phyloP scores from a whole-genome alignment of 2,113 vertebrate genomes.

The Edolisoma coerulescens region DNA sequence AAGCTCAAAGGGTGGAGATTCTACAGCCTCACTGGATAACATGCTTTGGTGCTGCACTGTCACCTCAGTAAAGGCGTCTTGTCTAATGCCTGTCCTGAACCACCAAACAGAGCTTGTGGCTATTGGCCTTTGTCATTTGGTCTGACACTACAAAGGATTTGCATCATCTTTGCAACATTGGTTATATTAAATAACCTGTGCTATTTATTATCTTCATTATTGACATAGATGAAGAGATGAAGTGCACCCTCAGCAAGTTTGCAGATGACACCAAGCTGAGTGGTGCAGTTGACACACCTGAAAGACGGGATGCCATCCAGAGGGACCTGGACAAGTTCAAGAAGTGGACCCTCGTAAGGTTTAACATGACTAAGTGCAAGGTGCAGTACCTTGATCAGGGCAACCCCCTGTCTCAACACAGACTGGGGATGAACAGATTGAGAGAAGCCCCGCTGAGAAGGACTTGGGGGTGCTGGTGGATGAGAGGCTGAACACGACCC shows the following conservation, averaged over 20 bases:
- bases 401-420: accelerated
- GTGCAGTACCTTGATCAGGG: not conserved
- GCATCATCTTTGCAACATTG: not conserved
- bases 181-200: not conserved
- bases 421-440: not conserved
- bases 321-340: not conserved
- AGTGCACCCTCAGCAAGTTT: not conserved
- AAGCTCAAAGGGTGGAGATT: not conserved
- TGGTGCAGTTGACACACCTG: not conserved
- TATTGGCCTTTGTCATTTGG: not conserved
- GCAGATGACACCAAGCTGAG: not conserved
- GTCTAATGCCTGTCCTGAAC: not conserved
- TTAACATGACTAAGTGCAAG: not conserved
- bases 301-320: not conserved
- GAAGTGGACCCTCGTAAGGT: not conserved
- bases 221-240: not conserved
- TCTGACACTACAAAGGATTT: not conserved
- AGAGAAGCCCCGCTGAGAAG: not conserved
- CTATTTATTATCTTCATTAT: not conserved
- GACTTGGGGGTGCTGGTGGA: accelerated
- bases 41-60: not conserved
- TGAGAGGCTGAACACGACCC: not conserved
- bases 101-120: not conserved
- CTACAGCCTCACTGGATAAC: accelerated
- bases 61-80: not conserved